These are phyloP conservation scores for Plumapathes pennacea DNA, from an alignment of 92 coral and sea anemone species.

Conservation along the genomic window DNA sequence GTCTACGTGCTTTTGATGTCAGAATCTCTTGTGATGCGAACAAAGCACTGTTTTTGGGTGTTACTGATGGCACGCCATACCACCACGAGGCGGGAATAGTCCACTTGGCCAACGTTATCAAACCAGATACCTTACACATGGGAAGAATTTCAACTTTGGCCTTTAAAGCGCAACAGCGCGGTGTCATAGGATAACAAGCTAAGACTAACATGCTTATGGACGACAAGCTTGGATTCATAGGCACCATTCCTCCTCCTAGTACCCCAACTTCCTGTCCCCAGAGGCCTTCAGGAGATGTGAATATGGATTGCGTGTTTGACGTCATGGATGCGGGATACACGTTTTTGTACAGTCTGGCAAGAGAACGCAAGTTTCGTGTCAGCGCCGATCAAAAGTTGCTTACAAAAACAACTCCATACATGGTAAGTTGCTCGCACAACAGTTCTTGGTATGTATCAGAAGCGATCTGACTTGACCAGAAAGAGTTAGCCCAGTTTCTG, in stretches of 20 bases:
- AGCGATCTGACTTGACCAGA: too few relatives aligned
- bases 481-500: too few relatives aligned
- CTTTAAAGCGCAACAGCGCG: constrained; percentile 13
- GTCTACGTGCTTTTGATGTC: constrained; percentile 58
- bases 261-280: background rate
- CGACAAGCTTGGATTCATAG: constrained; percentile 13
- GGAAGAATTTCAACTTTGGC: constrained; percentile 38
- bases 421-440: too few relatives aligned
- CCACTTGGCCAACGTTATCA: constrained; percentile 42
- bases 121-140: constrained; percentile 4
- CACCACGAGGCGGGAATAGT: constrained; percentile 19
- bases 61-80: constrained; percentile 30
- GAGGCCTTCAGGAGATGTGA: constrained; percentile 51
- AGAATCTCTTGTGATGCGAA: constrained; percentile 23
- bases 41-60: constrained; percentile 18
- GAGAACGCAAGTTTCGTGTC: constrained; percentile 17
- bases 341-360: constrained; percentile 42
- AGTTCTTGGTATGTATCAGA: too few relatives aligned
- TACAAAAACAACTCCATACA: constrained; percentile 8
- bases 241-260: constrained; percentile 1
- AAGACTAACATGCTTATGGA: constrained; percentile 44
- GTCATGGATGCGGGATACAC: constrained; percentile 55
- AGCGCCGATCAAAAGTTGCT: constrained; percentile 12
- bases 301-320: constrained; percentile 50
- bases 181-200: constrained; percentile 16